Conservation (phyloP, 2,888 invertebrate genomes). For the Drosophila melanosoma region DNA sequence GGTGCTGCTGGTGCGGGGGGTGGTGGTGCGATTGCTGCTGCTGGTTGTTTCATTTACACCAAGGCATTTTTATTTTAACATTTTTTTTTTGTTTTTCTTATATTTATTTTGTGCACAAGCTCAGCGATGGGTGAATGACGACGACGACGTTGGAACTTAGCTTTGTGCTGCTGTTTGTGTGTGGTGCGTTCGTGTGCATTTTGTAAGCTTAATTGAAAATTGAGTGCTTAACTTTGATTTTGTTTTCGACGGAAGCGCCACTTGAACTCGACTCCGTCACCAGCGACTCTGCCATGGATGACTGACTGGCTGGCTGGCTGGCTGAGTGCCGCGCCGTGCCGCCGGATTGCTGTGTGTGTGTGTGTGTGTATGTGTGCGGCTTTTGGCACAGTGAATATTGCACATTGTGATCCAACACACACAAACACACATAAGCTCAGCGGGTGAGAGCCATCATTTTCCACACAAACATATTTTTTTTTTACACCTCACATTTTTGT, state of each 20-base stretch:
- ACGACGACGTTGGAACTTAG: slow-evolving; percentile 48
- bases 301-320: slow-evolving; percentile 25
- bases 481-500: slow-evolving; percentile 33
- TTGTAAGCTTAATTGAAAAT: slow-evolving; percentile 79
- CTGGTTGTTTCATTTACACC: slow-evolving; percentile 61
- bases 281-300: slow-evolving; percentile 47
- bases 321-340: slow-evolving; percentile 25
- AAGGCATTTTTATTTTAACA: slow-evolving; percentile 54
- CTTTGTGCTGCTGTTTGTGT: slow-evolving; percentile 29
- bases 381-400: slow-evolving; percentile 65
- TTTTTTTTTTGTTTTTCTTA: slow-evolving; percentile 13
- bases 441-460: slow-evolving; percentile 8
- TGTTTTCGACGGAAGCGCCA: slow-evolving; percentile 68
- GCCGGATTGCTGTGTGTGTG: slow-evolving; percentile 59
- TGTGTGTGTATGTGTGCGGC: slow-evolving; percentile 69
- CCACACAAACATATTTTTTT: slow-evolving; percentile 14
- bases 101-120: slow-evolving; percentile 25
- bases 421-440: slow-evolving; percentile 1
- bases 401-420: slow-evolving; percentile 44
- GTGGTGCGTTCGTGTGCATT: slow-evolving; percentile 62
- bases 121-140: slow-evolving; percentile 44
- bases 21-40: slow-evolving; percentile 22
- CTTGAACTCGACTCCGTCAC: slow-evolving; percentile 62
- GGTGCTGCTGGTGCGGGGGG: neutral
- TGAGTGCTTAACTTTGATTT: slow-evolving; percentile 79